A percentile compares a stretch with the other conserved stretches of the same genome.
Conservation (phyloP, 2,113 vertebrate genomes). For the Pseudonaja textilis region DNA sequence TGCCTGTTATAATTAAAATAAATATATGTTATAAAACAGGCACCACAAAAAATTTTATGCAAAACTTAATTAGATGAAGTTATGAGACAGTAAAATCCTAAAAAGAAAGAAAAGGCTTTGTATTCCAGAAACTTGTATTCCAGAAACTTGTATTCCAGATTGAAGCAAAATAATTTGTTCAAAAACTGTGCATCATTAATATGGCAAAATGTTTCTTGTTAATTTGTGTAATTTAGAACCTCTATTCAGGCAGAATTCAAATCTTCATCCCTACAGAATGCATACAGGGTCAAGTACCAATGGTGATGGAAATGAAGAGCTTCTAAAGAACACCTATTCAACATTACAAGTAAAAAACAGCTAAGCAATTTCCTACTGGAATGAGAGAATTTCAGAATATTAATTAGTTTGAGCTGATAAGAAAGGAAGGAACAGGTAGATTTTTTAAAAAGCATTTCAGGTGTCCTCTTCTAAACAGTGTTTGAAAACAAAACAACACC, state of each 20-base stretch:
- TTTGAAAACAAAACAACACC: background rate
- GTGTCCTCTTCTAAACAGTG: background rate
- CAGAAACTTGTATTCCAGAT: background rate
- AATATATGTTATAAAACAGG: conserved; percentile 23
- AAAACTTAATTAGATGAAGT: conserved; percentile 28
- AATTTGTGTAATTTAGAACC: background rate
- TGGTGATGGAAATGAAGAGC: background rate
- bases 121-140: background rate
- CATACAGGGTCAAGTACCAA: background rate
- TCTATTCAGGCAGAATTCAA: background rate
- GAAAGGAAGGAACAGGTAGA: background rate
- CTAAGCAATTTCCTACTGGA: background rate
- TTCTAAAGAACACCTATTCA: background rate
- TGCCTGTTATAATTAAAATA: conserved; percentile 43
- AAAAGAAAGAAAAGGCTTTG: background rate
- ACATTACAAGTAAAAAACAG: background rate
- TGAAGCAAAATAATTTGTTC: accelerated
- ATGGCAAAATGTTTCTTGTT: background rate
- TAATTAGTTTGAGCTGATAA: background rate
- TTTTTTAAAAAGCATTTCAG: background rate
- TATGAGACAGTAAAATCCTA: background rate
- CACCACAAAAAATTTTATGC: background rate
- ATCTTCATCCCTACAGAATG: background rate
- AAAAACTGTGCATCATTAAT: background rate
- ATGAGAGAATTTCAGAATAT: background rate